Conservation (phyloP, 2,888 invertebrate genomes). For the Creontiades dilutus region DNA sequence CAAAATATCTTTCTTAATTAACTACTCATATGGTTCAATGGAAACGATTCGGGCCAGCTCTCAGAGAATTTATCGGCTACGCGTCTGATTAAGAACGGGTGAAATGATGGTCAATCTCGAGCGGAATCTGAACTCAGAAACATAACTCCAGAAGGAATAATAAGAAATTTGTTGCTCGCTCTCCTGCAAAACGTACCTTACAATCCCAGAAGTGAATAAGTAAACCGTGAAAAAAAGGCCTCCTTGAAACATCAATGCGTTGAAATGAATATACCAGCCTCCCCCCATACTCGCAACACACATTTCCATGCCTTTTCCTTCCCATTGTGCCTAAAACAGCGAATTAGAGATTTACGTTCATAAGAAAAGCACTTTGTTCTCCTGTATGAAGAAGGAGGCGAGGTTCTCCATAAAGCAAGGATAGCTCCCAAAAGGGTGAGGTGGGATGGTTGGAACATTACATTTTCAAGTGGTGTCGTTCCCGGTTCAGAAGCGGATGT, state of each 20-base stretch:
- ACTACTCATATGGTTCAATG: too few relatives aligned
- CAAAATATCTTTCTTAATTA: too few relatives aligned
- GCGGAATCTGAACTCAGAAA: too few relatives aligned
- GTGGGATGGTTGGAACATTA: conserved; percentile 44
- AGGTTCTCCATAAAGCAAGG: conserved; percentile 44
- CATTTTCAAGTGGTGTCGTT: conserved; percentile 61
- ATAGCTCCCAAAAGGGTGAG: not conserved
- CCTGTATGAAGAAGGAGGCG: not conserved
- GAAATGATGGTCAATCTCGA: too few relatives aligned
- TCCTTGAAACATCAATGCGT: conserved; percentile 4
- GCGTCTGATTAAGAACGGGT: too few relatives aligned
- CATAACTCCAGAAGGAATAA: too few relatives aligned
- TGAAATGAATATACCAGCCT: conserved; percentile 5
- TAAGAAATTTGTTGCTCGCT: too few relatives aligned
- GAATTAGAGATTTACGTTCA: conserved; percentile 57
- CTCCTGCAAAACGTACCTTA: too few relatives aligned
- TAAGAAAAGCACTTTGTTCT: conserved; percentile 53
- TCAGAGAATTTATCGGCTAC: too few relatives aligned
- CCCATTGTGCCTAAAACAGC: conserved; percentile 44
- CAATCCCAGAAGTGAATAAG: not conserved
- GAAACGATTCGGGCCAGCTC: too few relatives aligned
- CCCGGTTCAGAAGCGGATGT: conserved; percentile 11
- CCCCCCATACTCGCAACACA: not conserved
- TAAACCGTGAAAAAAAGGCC: not conserved
- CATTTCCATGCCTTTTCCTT: not conserved